phyloP scores from a whole-genome alignment of 2,888 invertebrate genomes.

The Xanthia togata region DNA sequence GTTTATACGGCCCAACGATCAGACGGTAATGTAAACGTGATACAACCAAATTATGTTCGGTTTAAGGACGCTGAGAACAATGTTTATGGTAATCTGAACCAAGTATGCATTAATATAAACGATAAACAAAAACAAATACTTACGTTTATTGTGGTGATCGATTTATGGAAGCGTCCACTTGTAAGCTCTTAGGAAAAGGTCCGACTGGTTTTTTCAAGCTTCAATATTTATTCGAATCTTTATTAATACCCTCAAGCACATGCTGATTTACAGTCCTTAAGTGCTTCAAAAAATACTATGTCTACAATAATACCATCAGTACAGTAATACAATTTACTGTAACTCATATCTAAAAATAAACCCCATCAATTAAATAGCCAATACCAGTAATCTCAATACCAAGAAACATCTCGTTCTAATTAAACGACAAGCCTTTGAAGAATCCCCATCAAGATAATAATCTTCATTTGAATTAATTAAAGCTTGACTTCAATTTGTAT shows the following conservation, averaged over 20 bases:
- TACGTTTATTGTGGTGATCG: neutral
- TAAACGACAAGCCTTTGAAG: slow-evolving; percentile 17
- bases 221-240: neutral
- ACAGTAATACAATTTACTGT: neutral
- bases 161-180: slow-evolving; percentile 16
- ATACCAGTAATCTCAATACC: slow-evolving; percentile 12
- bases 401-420: slow-evolving; percentile 31
- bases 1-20: slow-evolving; percentile 56
- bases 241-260: neutral
- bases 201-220: neutral
- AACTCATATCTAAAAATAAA: slow-evolving; percentile 37
- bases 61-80: slow-evolving; percentile 16
- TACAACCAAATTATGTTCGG: slow-evolving; percentile 41
- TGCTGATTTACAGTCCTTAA: neutral
- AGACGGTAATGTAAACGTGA: slow-evolving; percentile 42
- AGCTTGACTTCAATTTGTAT: slow-evolving; percentile 41
- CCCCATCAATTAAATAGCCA: slow-evolving; percentile 11
- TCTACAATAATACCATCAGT: neutral
- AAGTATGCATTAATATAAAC: slow-evolving; percentile 8
- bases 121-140: slow-evolving; percentile 19
- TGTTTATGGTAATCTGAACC: slow-evolving; percentile 7
- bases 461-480: slow-evolving; percentile 48
- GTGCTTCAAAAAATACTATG: neutral
- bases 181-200: neutral
- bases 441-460: slow-evolving; percentile 43